Base-by-base conservation (phyloP, 2,113 vertebrate species). In the Megalops atlanticus region DNA sequence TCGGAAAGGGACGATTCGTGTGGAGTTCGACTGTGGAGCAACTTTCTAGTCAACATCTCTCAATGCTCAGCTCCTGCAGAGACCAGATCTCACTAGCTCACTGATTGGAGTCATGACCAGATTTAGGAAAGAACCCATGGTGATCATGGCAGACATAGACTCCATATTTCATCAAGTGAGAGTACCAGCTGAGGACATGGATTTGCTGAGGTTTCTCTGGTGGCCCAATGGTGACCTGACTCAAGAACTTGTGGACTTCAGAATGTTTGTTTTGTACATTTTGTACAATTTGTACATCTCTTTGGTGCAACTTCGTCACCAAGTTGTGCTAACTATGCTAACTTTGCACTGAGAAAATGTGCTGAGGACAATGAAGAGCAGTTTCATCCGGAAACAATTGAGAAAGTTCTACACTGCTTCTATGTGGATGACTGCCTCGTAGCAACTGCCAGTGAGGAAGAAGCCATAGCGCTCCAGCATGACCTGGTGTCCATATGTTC, bases 211-310 rank as follows among this genome's bases (percentile, higher is more conserved):
- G 5, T 81, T 80, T 27, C 33, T 84, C 0, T 83, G 81, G 81
- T 85, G 79, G 84, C 80, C 78, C 41, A 35, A 85, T 54, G 85
- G 81, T 11, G 52, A 85, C 40, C 52, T 76, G 8, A 40, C 33
- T 33, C 52, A 74, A 8, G 35, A 68, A 5, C 10, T 80, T 47
- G 52, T 1, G 1, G 84, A 81, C 15, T 87, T 85, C 3, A 83
- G 75, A 45, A 76, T 83, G 69, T n/a, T n/a, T n/a, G n/a, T n/a
- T n/a, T n/a, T n/a, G n/a, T n/a, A n/a, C n/a, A n/a, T n/a, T n/a
- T n/a, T n/a, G n/a, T n/a, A n/a, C n/a, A n/a, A n/a, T 40, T 52
- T 16, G 41, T 72, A 1, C 78, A 80, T 41, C 24, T 80, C 5
- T 80, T 80, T 36, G 82, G 82, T 47, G 78, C 78, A 3, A 83